Conservation (phyloP, 2,113 vertebrate species). For the Megaptera novaeangliae region DNA sequence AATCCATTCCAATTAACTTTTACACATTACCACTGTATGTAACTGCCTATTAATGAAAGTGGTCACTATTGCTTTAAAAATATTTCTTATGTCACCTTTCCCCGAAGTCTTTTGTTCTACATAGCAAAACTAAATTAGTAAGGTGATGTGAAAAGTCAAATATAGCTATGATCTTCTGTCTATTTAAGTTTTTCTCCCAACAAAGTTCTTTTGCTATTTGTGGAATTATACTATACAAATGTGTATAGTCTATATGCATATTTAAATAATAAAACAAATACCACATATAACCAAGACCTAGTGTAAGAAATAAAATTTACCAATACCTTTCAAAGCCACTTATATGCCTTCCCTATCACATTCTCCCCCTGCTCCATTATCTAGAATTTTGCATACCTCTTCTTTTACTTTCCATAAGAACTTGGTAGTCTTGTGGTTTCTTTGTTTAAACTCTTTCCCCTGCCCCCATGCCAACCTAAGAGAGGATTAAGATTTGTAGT, state of each 20-base stretch:
- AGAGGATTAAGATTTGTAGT: constrained; percentile 61
- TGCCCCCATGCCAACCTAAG: background rate
- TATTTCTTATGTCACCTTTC: background rate
- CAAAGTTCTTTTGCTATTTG: background rate
- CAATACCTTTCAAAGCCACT: background rate
- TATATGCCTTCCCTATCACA: background rate
- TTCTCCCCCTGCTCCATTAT: background rate
- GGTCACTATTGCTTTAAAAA: background rate
- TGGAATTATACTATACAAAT: background rate
- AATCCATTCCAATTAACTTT: background rate
- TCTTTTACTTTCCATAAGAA: background rate
- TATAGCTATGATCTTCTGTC: background rate
- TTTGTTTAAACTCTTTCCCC: constrained; percentile 52
- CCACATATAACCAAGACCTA: background rate
- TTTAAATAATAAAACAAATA: constrained; percentile 3
- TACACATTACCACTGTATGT: background rate
- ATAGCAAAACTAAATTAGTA: background rate
- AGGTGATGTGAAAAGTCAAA: background rate
- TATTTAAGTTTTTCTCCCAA: background rate
- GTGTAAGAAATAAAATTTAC: background rate
- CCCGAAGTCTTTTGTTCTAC: background rate
- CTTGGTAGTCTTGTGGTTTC: background rate
- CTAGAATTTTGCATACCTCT: background rate
- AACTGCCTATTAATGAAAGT: background rate
- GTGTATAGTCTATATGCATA: background rate